These are phyloP conservation scores for Sesia apiformis DNA, from an alignment of 2,888 invertebrate genomes.

Conservation along the genomic window DNA sequence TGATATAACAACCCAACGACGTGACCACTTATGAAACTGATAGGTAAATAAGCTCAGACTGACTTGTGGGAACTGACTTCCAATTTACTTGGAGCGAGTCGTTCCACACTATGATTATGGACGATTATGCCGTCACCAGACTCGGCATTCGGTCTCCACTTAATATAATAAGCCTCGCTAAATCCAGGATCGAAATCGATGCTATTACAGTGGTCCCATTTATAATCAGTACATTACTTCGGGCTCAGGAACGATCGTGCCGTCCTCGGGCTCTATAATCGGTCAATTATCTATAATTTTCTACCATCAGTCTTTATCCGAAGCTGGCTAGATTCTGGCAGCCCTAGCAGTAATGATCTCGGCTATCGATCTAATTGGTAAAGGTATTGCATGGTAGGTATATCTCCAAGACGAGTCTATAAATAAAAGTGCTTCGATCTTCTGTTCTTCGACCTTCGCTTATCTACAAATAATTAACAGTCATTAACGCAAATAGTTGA, in stretches of 20 bases:
- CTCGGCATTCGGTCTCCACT: slow-evolving; percentile 61
- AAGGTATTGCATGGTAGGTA: slow-evolving; percentile 4
- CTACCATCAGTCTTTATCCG: slow-evolving; percentile 66
- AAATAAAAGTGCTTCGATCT: too few relatives aligned
- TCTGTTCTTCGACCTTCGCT: too few relatives aligned
- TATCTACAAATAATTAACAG: too few relatives aligned
- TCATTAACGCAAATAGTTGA: too few relatives aligned
- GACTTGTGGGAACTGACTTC: slow-evolving; percentile 21
- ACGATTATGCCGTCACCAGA: slow-evolving; percentile 68
- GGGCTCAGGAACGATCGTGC: slow-evolving; percentile 12
- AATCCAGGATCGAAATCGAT: slow-evolving; percentile 62
- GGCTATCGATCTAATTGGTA: slow-evolving; percentile 64
- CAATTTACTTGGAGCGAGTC: slow-evolving; percentile 17
- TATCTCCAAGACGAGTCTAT: too few relatives aligned
- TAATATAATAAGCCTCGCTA: slow-evolving; percentile 70
- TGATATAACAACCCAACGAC: slow-evolving; percentile 9
- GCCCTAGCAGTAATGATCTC: slow-evolving; percentile 39
- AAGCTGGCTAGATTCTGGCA: slow-evolving; percentile 44
- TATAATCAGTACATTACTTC: slow-evolving; percentile 59
- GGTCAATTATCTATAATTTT: slow-evolving; percentile 72
- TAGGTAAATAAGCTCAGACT: slow-evolving; percentile 9
- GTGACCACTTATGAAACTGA: slow-evolving; percentile 28
- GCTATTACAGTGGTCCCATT: slow-evolving; percentile 59
- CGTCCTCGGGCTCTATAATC: slow-evolving; percentile 56
- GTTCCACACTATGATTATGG: slow-evolving; percentile 51